Conservation (phyloP, 2,888 invertebrate species). For the Hypselothyrea guttata region DNA sequence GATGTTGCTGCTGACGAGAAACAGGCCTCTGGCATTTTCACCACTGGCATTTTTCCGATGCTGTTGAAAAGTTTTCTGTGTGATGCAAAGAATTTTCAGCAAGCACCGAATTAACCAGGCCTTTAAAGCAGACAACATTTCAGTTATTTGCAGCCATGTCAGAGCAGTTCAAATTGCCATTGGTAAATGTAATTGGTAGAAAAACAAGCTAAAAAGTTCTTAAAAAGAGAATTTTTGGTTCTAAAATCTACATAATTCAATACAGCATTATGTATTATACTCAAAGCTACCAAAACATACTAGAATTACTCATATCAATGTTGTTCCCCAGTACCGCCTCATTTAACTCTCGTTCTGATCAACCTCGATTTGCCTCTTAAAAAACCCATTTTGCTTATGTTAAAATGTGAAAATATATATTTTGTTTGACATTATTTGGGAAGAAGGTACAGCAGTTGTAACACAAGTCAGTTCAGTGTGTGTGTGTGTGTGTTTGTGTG, state of each 20-base stretch:
- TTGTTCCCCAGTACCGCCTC: no score
- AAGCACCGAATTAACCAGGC: conserved; percentile 24
- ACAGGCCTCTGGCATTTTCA: conserved; percentile 42
- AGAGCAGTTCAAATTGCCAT: neutral
- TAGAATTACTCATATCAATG: no score
- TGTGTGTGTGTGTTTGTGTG: conserved; percentile 1
- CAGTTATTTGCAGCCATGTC: conserved; percentile 3
- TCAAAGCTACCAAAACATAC: no score
- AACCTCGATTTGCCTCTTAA: no score
- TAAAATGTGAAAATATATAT: conserved; percentile 62
- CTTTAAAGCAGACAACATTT: conserved; percentile 44
- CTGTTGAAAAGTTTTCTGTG: conserved; percentile 42
- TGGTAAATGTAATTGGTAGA: neutral
- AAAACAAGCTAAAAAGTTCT: neutral
- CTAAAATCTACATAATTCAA: neutral
- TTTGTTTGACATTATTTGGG: conserved; percentile 7
- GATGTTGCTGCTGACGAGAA: conserved; percentile 35
- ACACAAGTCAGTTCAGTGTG: conserved; percentile 8
- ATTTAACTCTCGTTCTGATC: no score
- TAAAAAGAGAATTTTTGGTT: neutral
- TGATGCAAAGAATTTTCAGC: conserved; percentile 27
- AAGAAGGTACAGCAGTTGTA: conserved; percentile 15
- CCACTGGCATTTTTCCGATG: conserved; percentile 39
- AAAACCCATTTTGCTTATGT: conserved; percentile 5
- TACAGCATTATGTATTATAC: no score